These are phyloP conservation scores for Actinernus sp. DNA, from an alignment of 92 coral and sea anemone genomes.

Conservation along the genomic window DNA sequence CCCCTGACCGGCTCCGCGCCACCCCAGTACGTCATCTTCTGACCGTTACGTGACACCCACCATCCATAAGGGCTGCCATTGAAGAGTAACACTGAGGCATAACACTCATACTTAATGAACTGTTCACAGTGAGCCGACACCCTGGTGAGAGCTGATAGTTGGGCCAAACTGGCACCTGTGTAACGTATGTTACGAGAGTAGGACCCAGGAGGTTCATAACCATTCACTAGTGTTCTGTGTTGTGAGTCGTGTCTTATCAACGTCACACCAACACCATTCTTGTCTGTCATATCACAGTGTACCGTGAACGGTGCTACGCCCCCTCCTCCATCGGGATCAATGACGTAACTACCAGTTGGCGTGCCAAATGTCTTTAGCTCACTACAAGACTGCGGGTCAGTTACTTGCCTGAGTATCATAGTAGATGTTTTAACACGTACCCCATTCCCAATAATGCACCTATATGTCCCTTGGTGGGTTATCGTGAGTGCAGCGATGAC, in stretches of 20 bases:
- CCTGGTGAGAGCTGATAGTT: conserved; percentile 43
- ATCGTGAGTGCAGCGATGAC: too few relatives aligned
- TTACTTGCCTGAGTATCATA: too few relatives aligned
- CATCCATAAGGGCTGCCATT: conserved; percentile 50
- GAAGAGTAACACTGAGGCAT: conserved; percentile 33
- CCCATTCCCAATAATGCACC: too few relatives aligned
- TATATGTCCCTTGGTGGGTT: too few relatives aligned
- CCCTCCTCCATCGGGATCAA: conserved; percentile 53
- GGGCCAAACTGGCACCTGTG: conserved; percentile 41
- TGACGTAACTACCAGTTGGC: conserved; percentile 25
- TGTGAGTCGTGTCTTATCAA: too few relatives aligned
- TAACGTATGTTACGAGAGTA: conserved; percentile 51
- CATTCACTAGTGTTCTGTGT: conserved; percentile 38
- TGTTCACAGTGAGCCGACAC: conserved; percentile 69
- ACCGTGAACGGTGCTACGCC: conserved; percentile 37
- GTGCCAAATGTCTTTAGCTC: conserved; percentile 50
- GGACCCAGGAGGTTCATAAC: conserved; percentile 33
- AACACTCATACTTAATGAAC: conserved; percentile 76
- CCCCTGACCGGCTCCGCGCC: conserved; percentile 70
- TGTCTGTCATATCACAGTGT: conserved; percentile 74
- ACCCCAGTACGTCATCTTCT: conserved; percentile 82
- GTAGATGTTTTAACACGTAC: too few relatives aligned
- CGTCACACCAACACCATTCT: conserved; percentile 72
- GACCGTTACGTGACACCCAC: conserved; percentile 86
- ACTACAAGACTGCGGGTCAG: conserved; percentile 66